phyloP scores from a whole-genome alignment of 1,140 invertebrate genomes.

The Lasioglossum albipes region DNA sequence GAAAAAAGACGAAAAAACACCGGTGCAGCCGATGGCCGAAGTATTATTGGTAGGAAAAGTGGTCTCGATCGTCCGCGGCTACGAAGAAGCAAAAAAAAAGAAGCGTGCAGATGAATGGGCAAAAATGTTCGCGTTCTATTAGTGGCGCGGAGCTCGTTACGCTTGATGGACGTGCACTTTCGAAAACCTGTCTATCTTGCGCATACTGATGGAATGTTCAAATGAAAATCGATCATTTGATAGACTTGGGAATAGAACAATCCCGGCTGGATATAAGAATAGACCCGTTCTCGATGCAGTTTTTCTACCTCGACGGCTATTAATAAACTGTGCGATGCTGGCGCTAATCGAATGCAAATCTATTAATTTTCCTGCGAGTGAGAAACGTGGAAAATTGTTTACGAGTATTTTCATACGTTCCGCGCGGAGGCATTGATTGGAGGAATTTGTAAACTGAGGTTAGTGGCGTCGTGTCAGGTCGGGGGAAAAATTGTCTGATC shows the following conservation, averaged over 20 bases:
- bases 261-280: neutral
- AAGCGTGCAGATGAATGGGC: neutral
- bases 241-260: neutral
- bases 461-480: too few species aligned
- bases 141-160: neutral
- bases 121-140: neutral
- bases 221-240: conserved; percentile 2
- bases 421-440: too few species aligned
- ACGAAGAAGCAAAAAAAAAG: neutral
- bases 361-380: neutral
- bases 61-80: conserved; percentile 25
- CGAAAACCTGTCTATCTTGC: neutral
- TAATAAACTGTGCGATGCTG: too few species aligned
- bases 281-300: neutral
- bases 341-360: too few species aligned
- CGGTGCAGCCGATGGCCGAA: conserved; percentile 34
- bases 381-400: neutral
- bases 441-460: too few species aligned
- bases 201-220: neutral
- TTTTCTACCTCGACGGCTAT: too few species aligned
- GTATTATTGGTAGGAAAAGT: conserved; percentile 38
- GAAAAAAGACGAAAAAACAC: conserved; percentile 48
- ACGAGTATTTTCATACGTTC: neutral
- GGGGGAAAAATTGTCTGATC: conserved; percentile 2
- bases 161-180: conserved; percentile 26